Percentiles rank a stretch among this genome's conserved stretches.
phyloP scores from a whole-genome alignment of 1,140 invertebrate genomes.

The Drosophila neocordata region DNA sequence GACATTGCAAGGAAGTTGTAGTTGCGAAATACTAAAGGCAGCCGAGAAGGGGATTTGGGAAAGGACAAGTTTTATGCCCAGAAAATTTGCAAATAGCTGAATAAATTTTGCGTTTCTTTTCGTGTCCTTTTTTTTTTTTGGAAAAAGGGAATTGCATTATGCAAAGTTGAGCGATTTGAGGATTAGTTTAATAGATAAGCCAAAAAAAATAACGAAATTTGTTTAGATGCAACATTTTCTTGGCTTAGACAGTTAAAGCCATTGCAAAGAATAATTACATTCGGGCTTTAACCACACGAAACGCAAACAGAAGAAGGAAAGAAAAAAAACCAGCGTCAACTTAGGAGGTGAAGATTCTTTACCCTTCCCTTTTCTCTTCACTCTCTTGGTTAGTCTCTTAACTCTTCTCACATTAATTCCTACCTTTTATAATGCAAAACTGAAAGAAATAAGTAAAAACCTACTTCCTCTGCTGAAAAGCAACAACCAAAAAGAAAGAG shows the following conservation, averaged over 20 bases:
- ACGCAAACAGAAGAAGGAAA: not conserved
- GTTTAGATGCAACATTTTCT: slow-evolving; percentile 32
- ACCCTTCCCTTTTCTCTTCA: slow-evolving; percentile 3
- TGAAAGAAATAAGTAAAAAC: slow-evolving; percentile 58
- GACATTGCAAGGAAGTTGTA: slow-evolving; percentile 11
- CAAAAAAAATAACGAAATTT: slow-evolving; percentile 40
- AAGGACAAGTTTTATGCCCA: slow-evolving; percentile 31
- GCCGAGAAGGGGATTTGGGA: slow-evolving; percentile 38
- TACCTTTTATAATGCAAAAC: slow-evolving; percentile 80
- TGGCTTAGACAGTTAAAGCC: not conserved
- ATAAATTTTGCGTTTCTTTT: slow-evolving; percentile 35
- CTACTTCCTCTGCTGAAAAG: slow-evolving; percentile 17
- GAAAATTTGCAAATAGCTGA: slow-evolving; percentile 43
- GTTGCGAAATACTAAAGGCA: not conserved
- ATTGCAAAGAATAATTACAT: not conserved
- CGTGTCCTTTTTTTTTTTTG: slow-evolving; percentile 21
- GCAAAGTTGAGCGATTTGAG: slow-evolving; percentile 75
- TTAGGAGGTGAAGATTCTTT: slow-evolving; percentile 29
- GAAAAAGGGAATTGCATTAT: slow-evolving; percentile 61
- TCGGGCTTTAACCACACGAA: slow-evolving; percentile 3
- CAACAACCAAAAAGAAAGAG: not conserved
- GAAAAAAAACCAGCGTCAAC: not conserved
- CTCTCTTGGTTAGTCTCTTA: slow-evolving; percentile 6
- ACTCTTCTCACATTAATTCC: slow-evolving; percentile 67
- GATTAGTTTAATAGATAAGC: slow-evolving; percentile 79